These are phyloP conservation scores for Clamator glandarius DNA, from an alignment of 2,797 vertebrate genomes.

Conservation along the genomic window DNA sequence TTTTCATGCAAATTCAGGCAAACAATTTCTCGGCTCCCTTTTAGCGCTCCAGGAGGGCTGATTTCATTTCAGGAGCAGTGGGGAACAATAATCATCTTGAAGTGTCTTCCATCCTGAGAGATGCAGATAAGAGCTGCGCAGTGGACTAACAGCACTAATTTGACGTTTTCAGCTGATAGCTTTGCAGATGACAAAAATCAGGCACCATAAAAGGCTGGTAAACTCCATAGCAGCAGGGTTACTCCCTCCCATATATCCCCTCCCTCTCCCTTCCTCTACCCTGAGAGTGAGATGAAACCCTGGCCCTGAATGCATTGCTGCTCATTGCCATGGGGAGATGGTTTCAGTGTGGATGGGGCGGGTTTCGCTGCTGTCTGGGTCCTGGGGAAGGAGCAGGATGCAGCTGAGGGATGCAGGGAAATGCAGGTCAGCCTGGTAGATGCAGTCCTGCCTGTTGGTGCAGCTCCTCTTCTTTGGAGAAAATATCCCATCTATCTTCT, in stretches of 20 bases:
- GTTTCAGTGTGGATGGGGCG: not conserved
- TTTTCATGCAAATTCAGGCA: constrained; percentile 75
- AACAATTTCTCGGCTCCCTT: constrained; percentile 71
- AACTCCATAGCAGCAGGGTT: not conserved
- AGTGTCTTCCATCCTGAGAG: constrained; percentile 76
- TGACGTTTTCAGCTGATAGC: constrained; percentile 62
- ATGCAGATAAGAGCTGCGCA: constrained; percentile 71
- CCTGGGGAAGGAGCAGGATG: not conserved
- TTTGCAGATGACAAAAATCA: constrained; percentile 73
- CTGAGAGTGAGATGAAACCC: not conserved
- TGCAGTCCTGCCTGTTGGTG: no score
- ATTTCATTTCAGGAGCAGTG: constrained; percentile 70
- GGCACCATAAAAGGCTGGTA: constrained; percentile 54
- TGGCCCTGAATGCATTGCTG: not conserved
- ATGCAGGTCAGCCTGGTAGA: not conserved
- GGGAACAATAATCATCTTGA: constrained; percentile 64
- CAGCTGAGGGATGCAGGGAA: not conserved
- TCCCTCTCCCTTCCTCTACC: not conserved
- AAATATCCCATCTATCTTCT: not conserved
- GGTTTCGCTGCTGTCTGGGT: not conserved
- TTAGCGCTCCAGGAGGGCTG: constrained; percentile 63
- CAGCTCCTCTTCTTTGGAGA: not conserved
- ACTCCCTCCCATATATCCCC: not conserved
- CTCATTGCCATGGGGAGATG: not conserved
- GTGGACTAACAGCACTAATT: constrained; percentile 71